phyloP scores from a whole-genome alignment of 1,140 invertebrate species.

The Pachyrhynchus sulphureomaculatus region DNA sequence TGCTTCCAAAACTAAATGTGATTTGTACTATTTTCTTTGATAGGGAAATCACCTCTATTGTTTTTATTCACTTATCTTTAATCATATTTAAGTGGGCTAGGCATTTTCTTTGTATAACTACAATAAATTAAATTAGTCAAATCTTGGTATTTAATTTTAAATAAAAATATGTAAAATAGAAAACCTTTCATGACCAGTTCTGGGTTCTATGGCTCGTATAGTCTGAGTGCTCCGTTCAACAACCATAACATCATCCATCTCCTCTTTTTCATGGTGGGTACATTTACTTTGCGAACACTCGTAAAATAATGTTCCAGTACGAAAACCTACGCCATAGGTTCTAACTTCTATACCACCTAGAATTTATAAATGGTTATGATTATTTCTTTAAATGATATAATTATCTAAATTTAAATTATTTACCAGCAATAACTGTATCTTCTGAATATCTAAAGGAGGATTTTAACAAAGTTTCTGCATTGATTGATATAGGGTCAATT shows the following conservation, averaged over 20 bases:
- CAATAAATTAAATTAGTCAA: too few relatives aligned
- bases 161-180: too few relatives aligned
- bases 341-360: conserved; percentile 65
- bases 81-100: too few relatives aligned
- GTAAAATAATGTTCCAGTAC: conserved; percentile 75
- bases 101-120: too few relatives aligned
- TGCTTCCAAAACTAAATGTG: too few relatives aligned
- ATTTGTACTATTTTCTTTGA: too few relatives aligned
- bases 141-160: too few relatives aligned
- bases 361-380: conserved; percentile 4
- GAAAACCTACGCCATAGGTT: conserved; percentile 72
- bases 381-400: background rate
- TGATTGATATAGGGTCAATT: conserved; percentile 83
- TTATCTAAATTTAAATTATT: conserved; percentile 23
- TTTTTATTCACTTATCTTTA: too few relatives aligned
- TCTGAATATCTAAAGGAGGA: conserved; percentile 84
- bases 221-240: conserved; percentile 80
- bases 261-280: conserved; percentile 54
- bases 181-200: conserved; percentile 79
- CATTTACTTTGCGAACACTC: conserved; percentile 77
- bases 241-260: conserved; percentile 70
- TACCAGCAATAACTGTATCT: conserved; percentile 83
- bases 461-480: conserved; percentile 79
- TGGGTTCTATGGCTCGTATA: conserved; percentile 81
- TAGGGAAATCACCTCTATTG: too few relatives aligned